Evolutionary conservation across 2,797 vertebrate species (phyloP), one percentile per base, ranked within the genome.

Genomic region (Hapalemur alaotrensis): DNA sequence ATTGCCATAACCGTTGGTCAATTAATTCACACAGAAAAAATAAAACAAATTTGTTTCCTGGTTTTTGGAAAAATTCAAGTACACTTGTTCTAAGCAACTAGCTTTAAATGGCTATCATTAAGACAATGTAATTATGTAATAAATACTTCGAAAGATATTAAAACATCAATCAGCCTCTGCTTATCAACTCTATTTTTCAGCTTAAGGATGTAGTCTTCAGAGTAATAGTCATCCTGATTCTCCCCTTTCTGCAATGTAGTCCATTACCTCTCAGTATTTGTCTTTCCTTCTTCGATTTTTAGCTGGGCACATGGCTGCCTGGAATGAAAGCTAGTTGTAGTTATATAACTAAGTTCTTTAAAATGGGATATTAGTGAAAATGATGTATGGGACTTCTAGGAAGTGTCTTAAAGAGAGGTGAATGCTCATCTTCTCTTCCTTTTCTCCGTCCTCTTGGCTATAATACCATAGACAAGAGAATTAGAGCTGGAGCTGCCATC

Each of bases 71-170:
- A 79, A 89, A 82, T 30, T 93, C n/a, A 82, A 91, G 25, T 61
- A 48, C 2, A 38, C 59, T 82, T 93, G 12, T 73, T n/a, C 22
- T 50, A 86, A 93, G 91, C 25, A 93, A 54, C n/a, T 67, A 89
- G 28, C 23, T 91, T 5, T 78, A 93, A 96, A 86, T 78, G 41
- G 50, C 25, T 89, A 48, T 78, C 82, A 59, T 91, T 70, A 95
- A 93, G 78, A 75, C 67, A 82, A 65, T 89, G 28, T 86, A 92
- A 93, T 93, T 82, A 69, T 61, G 32, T 85, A 50, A 38, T 67
- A 67, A 89, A 83, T 61, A 96, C 72, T 72, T 89, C 79, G 79
- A 92, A 87, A 89, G 22, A 46, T 30, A 73, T 69, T 89, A 88
- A 92, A 83, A 50, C 59, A 76, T 43, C 38, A 83, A 72, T 75